phyloP scores from a whole-genome alignment of 1,140 invertebrate genomes.

The Euglossa dilemma region DNA sequence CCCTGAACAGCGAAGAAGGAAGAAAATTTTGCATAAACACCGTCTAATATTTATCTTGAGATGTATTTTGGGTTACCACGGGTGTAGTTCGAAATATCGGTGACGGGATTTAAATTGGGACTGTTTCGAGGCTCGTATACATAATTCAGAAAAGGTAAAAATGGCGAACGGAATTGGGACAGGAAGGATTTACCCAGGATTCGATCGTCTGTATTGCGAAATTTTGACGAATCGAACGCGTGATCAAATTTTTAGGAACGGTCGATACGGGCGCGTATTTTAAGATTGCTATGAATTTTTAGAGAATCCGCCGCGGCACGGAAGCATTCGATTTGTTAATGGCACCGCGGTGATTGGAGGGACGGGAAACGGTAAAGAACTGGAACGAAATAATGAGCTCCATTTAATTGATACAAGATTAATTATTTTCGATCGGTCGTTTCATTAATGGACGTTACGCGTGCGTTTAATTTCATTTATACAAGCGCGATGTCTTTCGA shows the following conservation, averaged over 20 bases:
- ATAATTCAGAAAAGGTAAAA: too few relatives aligned
- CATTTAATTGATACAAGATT: conserved; percentile 13
- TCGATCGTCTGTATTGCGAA: too few relatives aligned
- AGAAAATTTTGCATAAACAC: not conserved
- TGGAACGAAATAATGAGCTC: not conserved
- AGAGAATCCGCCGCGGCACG: not conserved
- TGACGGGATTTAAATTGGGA: not conserved
- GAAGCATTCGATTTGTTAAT: not conserved
- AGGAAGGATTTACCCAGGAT: too few relatives aligned
- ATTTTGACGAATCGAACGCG: too few relatives aligned
- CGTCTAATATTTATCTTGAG: not conserved
- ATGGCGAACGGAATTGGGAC: too few relatives aligned
- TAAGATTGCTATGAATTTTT: not conserved
- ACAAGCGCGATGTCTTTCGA: conserved; percentile 7
- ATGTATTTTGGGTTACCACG: not conserved
- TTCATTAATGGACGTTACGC: conserved; percentile 8
- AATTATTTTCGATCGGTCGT: conserved; percentile 7
- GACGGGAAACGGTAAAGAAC: not conserved
- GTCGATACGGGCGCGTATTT: not conserved
- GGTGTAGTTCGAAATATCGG: not conserved
- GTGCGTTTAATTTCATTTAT: conserved; percentile 19
- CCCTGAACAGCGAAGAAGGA: too few relatives aligned
- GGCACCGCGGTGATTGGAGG: not conserved
- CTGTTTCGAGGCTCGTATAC: too few relatives aligned
- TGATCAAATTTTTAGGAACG: too few relatives aligned